A percentile compares a stretch with the other conserved stretches of the same genome.
phyloP scores from a whole-genome alignment of 2,113 vertebrate species.

The Myrmecobius fasciatus region DNA sequence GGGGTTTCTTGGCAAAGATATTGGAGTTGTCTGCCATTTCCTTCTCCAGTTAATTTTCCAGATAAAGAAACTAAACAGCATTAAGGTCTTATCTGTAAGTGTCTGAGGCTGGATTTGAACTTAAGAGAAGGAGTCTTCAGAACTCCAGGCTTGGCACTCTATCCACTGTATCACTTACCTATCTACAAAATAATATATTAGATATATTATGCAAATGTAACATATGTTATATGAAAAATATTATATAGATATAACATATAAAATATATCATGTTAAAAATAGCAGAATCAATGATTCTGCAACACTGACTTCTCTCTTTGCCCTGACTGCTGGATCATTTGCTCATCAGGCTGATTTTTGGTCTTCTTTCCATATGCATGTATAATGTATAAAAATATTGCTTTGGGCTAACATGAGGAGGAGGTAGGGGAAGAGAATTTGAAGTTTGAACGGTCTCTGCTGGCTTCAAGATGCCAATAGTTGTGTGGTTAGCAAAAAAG shows the following conservation, averaged over 20 bases:
- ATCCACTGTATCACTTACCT: background rate
- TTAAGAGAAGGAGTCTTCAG: background rate
- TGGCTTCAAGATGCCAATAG: background rate
- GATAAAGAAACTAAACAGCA: background rate
- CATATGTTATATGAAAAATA: no score
- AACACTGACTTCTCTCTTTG: background rate
- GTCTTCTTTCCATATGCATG: background rate
- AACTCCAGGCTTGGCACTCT: background rate
- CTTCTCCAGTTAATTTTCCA: background rate
- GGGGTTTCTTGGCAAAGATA: background rate
- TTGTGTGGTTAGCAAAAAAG: background rate
- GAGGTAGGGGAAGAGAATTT: background rate
- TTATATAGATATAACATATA: no score
- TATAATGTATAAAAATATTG: background rate
- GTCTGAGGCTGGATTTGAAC: background rate
- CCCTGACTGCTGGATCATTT: background rate
- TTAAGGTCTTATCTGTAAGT: background rate
- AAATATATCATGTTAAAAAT: background rate
- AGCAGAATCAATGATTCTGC: background rate
- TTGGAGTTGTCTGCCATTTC: background rate
- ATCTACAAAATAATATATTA: no score
- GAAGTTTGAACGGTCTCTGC: background rate
- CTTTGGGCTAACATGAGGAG: background rate
- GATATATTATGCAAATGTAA: no score
- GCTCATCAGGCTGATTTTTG: background rate